Base-by-base conservation (phyloP, 2,113 vertebrate genomes). In the Passer montanus region DNA sequence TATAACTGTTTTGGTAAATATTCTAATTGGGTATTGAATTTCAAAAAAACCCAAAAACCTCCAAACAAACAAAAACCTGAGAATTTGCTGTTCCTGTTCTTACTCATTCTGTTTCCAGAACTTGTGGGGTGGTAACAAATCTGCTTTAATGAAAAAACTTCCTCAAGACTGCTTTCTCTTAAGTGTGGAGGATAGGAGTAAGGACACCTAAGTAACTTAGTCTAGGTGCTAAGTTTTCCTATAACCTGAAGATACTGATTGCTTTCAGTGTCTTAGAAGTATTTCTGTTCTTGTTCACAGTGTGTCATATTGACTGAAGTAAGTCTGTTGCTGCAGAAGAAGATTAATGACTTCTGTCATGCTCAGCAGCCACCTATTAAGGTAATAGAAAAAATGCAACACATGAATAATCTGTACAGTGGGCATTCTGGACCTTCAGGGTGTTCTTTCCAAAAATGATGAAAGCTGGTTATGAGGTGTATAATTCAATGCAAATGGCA, bases 251-350 rank as follows among this genome's bases (percentile, higher is more conserved):
- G 67, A 35, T 35, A 35, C 9, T 87, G 47, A 20, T 84, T 75
- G 39, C n/a, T 94, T 87, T 53, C 3, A 1, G 21, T 70, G 69
- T 84, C 18, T 91, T 68, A 47, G 23, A 50, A 66, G 72, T 93
- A 83, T 94, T 94, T 95, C 27, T 96, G n/a, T 92, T 96, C 52
- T 88, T 95, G 79, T 94, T 95, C 81, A 92, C 87, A 99, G 99
- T 99, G 99, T 98, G 98, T 99, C 43, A 98, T 99, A 97, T 62
- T 99, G 94, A 99, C 99, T 72, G 99, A 99, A 96, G 98, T 98
- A 79, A 98, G 97, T 52, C 95, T 99, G 37, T 95, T 96, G 14
- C 95, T 99, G 66, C 98, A 99, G 96, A 99, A 99, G 98, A 98
- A 97, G 97, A 98, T 99, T 69, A 98, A 99, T 97, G 93, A 98